Evolutionary conservation across 2,888 invertebrate genomes (phyloP), one percentile per base, ranked within the genome.

Genomic region (Hecatera dysodea): DNA sequence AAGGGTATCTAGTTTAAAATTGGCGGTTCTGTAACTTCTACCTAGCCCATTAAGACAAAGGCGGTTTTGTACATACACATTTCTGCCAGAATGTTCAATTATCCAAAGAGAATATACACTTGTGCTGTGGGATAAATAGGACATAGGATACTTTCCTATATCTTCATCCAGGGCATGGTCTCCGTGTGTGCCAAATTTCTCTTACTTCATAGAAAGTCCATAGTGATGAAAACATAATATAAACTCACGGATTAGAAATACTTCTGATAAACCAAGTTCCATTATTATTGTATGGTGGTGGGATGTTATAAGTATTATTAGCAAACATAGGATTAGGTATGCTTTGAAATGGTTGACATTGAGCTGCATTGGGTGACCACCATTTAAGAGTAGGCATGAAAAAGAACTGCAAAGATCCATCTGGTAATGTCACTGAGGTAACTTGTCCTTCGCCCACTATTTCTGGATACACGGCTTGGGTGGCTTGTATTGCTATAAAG

Each of bases 371-470:
- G 12, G 86, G 67, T 24, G 74, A 33, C 79, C 85, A 84, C 84
- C 88, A 87, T 65, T 88, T 88, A 22, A 83, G 63, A 7, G 84
- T 84, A 19, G 95, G 95, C 44, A 91, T 75, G 79, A 95, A 96
- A 69, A 91, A 91, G 53, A 90, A 90, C 76, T 94, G 94, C 1
- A 91, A 73, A 44, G 86, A 90, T 39, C 96, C 96, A 80, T 96
- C 94, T 2, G 94, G 92, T 52, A 90, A 86, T 36, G 89, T 78
- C 5, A 93, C 55, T 1, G 93, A 87, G 2, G 88, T 86, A 6
- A 96, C 89, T 63, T 95, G 93, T 29, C 96, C 96, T 81, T 95
- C 95, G 12, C 96, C 95, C 59, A 93, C 84, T 80, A 95, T 83
- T 72, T 91, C 90, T 60, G 92, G 71, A 69, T 63, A 75, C 33